These are phyloP conservation scores for Alviniconcha strummeri DNA, from an alignment of 2,888 invertebrate genomes.

Conservation along the genomic window DNA sequence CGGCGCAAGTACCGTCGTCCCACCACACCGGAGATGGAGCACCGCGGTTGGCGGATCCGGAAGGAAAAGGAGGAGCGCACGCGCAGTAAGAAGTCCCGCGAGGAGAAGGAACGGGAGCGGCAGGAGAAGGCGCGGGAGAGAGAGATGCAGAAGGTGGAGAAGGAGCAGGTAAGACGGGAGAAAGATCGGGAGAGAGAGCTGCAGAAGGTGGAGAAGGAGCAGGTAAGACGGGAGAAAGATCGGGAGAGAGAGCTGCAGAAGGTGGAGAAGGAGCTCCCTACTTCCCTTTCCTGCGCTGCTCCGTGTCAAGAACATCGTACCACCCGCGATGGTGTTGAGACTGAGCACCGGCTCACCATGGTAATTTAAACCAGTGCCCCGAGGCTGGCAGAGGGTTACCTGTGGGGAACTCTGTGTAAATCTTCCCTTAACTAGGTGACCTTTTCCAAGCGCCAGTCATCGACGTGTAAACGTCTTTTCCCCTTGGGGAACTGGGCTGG, in stretches of 20 bases:
- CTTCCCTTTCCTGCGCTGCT: too few species aligned
- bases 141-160: constrained; percentile 55
- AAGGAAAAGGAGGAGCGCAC: constrained; percentile 51
- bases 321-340: too few species aligned
- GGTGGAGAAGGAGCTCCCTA: not conserved
- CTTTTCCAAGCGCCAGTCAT: too few species aligned
- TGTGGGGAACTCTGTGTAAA: too few species aligned
- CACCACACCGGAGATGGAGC: constrained; percentile 53
- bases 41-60: constrained; percentile 43
- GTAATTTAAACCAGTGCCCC: too few species aligned
- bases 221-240: not conserved
- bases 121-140: constrained; percentile 57
- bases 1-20: constrained; percentile 61
- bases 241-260: not conserved
- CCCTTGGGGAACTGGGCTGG: too few species aligned
- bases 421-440: too few species aligned
- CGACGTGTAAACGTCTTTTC: too few species aligned
- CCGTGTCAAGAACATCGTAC: too few species aligned
- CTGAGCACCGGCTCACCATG: too few species aligned
- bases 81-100: constrained; percentile 36
- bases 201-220: not conserved
- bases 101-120: constrained; percentile 47
- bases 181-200: not conserved
- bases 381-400: too few species aligned
- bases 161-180: constrained; percentile 22